Evolutionary conservation across 1,140 invertebrate genomes (phyloP), one percentile per base, ranked within the genome.

Genomic region (Drosophila nasuta): DNA sequence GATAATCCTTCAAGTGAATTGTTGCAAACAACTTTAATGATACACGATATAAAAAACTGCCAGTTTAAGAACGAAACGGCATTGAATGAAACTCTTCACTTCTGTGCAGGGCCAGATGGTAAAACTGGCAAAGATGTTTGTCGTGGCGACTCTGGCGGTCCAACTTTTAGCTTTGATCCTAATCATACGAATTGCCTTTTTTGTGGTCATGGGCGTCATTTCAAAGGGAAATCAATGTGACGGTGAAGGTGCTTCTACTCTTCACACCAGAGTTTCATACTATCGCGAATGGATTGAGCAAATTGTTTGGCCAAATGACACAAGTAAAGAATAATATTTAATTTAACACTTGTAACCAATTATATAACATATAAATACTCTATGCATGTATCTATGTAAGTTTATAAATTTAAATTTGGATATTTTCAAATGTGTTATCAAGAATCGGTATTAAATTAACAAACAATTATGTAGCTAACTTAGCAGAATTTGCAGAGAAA

Each of bases 401-500:
- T 13, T 2, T 11, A 1, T 49, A 7, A 52, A 33, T 49, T 49
- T 62, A 15, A 49, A 62, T 48, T 33, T 35, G 15, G 1, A 20
- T 7, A 43, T 6, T 2, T 62, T 48, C 4, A 46, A 60, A 6
- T 0, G n/a, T 46, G 13, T 46, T 60, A 58, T 69, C 20, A 2
- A 58, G 45, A 43, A 70, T 75, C 7, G 35, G 2, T 38, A 10
- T 38, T 8, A 8, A 38, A 38, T 38, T 63, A 0, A 1, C 15
- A 60, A 66, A 8, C 20, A 48, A 52, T 45, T 75, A 49, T 75
- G 51, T 51, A 70, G 58, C 72, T 70, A 54, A 75, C 72, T 70
- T 75, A 75, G 70, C 65, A 70, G 20, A 78, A 80, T 69, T 60
- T 70, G 70, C 71, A 70, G 57, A 78, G 52, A 82, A 82, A 78